A percentile compares a stretch with the other conserved stretches of the same genome.
These are phyloP conservation scores for Ctenicera cuprea DNA, from an alignment of 2,888 invertebrate species.

Conservation along the genomic window DNA sequence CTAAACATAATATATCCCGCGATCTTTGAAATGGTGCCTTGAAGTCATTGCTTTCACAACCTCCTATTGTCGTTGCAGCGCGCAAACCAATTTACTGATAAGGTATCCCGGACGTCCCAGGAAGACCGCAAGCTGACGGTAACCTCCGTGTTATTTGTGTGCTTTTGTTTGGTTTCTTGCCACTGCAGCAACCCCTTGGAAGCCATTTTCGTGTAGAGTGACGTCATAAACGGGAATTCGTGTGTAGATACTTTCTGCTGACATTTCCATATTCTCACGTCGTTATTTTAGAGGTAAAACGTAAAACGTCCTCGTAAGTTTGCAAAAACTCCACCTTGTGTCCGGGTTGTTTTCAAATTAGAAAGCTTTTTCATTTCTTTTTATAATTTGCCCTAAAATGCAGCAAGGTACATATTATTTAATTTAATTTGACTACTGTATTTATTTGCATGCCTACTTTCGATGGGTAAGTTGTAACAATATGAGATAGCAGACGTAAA, in stretches of 20 bases:
- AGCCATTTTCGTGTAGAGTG: conserved; percentile 57
- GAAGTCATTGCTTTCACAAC: conserved; percentile 26
- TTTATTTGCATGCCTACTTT: no score
- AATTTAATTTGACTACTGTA: no score
- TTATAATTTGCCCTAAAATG: neutral
- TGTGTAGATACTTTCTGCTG: conserved; percentile 48
- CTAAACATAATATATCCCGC: conserved; percentile 33
- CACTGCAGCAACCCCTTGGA: conserved; percentile 55
- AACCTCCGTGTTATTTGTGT: conserved; percentile 48
- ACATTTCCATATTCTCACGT: conserved; percentile 48
- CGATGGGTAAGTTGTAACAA: no score
- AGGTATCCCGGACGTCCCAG: conserved; percentile 51
- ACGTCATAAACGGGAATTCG: conserved; percentile 57
- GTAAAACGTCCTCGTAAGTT: conserved; percentile 40
- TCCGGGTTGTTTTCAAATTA: conserved; percentile 22
- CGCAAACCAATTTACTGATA: conserved; percentile 57
- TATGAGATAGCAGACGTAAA: no score
- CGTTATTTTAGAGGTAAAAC: conserved; percentile 42
- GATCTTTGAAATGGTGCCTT: conserved; percentile 27
- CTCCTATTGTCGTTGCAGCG: conserved; percentile 32
- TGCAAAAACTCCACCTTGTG: conserved; percentile 28
- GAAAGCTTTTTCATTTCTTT: neutral
- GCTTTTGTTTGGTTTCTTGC: conserved; percentile 56
- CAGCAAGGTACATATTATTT: neutral
- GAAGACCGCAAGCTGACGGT: conserved; percentile 52